phyloP scores from a whole-genome alignment of 1,140 invertebrate genomes.

The Leguminivora glycinivorella region DNA sequence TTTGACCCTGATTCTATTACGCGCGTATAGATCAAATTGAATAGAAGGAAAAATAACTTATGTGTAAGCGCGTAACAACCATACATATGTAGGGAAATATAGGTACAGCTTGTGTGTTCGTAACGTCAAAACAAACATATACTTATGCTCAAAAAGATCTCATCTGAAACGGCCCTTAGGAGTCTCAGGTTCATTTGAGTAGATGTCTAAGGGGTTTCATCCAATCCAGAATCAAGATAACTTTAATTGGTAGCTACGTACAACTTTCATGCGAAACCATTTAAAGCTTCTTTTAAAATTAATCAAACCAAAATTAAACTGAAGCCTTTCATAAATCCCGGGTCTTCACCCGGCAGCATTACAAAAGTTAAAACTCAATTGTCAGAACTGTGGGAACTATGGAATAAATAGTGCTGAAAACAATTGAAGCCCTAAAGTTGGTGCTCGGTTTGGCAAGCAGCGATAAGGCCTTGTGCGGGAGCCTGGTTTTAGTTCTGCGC shows the following conservation, averaged over 20 bases:
- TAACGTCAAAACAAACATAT: no score
- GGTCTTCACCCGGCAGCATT: neutral
- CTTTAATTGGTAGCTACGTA: neutral
- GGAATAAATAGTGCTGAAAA: neutral
- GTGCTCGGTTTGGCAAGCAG: constrained; percentile 21
- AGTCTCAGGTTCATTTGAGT: neutral
- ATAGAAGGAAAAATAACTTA: no score
- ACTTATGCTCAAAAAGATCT: no score
- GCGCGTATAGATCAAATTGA: no score
- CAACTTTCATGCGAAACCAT: neutral
- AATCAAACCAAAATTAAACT: constrained; percentile 21
- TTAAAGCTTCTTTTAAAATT: constrained; percentile 13
- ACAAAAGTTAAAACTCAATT: constrained; percentile 10
- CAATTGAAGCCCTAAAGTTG: constrained; percentile 22
- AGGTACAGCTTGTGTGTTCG: no score
- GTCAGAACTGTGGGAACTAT: neutral
- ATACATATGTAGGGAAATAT: no score
- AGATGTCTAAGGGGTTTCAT: neutral
- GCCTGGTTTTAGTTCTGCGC: constrained; percentile 3
- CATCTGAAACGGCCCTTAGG: no score
- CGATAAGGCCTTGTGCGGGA: constrained; percentile 17
- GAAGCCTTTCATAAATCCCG: constrained; percentile 4
- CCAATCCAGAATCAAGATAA: neutral
- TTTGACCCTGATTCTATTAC: no score
- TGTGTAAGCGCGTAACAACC: no score